These are phyloP conservation scores for Nerophis lumbriciformis DNA, from an alignment of 2,113 vertebrate species.

Conservation along the genomic window DNA sequence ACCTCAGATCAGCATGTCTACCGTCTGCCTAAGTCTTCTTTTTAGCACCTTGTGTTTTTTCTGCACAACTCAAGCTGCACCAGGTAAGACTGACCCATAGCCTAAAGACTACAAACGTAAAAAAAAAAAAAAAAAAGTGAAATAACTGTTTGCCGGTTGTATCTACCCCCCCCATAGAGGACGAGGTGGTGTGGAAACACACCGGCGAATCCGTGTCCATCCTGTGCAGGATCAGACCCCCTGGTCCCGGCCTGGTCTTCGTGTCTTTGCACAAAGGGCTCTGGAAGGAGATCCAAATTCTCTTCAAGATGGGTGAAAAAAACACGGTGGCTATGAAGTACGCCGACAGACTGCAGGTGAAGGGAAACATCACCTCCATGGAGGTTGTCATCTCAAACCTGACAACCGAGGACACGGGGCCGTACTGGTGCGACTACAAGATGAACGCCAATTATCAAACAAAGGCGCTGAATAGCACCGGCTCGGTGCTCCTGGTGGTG, in stretches of 20 bases:
- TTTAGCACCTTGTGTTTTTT: neutral
- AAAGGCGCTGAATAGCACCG: rapidly evolving
- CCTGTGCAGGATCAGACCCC: constrained; percentile 32
- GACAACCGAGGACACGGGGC: constrained; percentile 31
- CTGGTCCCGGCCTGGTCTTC: rapidly evolving
- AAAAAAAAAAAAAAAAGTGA: neutral
- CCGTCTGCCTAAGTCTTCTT: neutral
- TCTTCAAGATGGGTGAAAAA: rapidly evolving
- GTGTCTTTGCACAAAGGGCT: constrained; percentile 23
- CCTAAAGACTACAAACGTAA: neutral
- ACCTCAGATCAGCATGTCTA: neutral
- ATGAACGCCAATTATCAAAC: rapidly evolving
- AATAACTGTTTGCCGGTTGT: neutral
- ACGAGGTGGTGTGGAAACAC: neutral
- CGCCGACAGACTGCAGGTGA: rapidly evolving
- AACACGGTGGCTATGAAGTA: rapidly evolving
- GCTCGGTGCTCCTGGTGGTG: constrained; percentile 49
- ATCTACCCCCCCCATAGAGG: neutral
- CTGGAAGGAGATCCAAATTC: rapidly evolving
- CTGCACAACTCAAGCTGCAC: neutral
- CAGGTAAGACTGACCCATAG: constrained; percentile 31
- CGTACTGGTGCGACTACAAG: constrained; percentile 37
- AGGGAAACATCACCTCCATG: rapidly evolving
- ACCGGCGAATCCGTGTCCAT: constrained; percentile 30
- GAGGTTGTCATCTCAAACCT: constrained; percentile 46